Evolutionary conservation across 2,888 invertebrate genomes (phyloP).

Genomic region (Seira ritae): DNA sequence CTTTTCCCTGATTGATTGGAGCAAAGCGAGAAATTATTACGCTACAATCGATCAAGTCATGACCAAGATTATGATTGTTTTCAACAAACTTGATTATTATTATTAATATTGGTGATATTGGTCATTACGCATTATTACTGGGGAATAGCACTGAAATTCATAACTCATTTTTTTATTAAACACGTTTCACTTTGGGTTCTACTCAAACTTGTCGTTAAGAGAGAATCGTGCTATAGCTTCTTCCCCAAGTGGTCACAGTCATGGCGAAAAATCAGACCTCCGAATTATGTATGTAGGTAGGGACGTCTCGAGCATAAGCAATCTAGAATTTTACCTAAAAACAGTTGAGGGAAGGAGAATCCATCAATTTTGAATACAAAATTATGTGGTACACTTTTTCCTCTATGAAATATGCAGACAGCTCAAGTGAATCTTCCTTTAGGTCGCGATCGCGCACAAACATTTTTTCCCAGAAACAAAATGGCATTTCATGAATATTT

Average conservation of each 20-base stretch:
- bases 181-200: neutral
- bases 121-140: constrained; percentile 15
- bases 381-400: neutral
- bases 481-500: neutral
- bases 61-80: constrained; percentile 43
- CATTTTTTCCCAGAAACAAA: neutral
- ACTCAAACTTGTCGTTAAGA: neutral
- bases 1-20: too few relatives aligned
- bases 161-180: neutral
- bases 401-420: neutral
- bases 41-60: constrained; percentile 40
- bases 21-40: constrained; percentile 1
- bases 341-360: neutral
- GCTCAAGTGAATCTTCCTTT: neutral
- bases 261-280: neutral
- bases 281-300: neutral
- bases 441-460: neutral
- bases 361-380: neutral
- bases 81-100: constrained; percentile 31
- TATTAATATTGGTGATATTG: constrained; percentile 17
- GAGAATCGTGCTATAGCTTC: constrained; percentile 6
- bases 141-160: neutral
- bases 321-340: neutral
- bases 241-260: neutral
- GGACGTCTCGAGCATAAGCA: too few relatives aligned